Evolutionary conservation across 92 coral and sea anemone species (phyloP).

Genomic region (Palythoa caribaeorum): DNA sequence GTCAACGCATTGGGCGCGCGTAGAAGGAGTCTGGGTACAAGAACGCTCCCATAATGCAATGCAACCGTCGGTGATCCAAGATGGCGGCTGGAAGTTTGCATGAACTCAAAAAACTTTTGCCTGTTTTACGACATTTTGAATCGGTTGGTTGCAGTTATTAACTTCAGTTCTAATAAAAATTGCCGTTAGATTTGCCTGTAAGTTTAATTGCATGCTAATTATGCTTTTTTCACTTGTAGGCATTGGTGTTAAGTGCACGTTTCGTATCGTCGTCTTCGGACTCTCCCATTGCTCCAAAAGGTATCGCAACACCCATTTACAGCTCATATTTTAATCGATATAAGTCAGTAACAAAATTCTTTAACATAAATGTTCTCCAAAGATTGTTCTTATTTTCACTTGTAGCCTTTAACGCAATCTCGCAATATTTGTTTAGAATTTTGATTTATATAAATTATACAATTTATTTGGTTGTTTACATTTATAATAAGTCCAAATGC

Average conservation of each 20-base stretch:
- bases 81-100: slow-evolving; percentile 72
- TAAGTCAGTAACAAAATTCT: no score
- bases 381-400: no score
- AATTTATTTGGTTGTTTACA: no score
- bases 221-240: no score
- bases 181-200: not conserved
- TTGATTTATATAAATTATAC: no score
- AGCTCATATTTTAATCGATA: no score
- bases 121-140: slow-evolving; percentile 3
- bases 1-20: not conserved
- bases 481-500: no score
- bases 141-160: not conserved
- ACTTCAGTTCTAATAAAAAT: not conserved
- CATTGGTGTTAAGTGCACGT: not conserved
- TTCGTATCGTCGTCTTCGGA: slow-evolving; percentile 18
- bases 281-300: slow-evolving; percentile 8
- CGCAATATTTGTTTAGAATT: no score
- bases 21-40: slow-evolving; percentile 16
- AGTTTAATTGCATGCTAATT: not conserved
- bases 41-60: slow-evolving; percentile 25
- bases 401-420: no score
- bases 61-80: slow-evolving; percentile 51
- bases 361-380: no score
- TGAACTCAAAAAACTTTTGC: slow-evolving; percentile 16
- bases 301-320: not conserved